phyloP scores from a whole-genome alignment of 1,140 invertebrate species.

The Daktulosphaira vitifoliae region DNA sequence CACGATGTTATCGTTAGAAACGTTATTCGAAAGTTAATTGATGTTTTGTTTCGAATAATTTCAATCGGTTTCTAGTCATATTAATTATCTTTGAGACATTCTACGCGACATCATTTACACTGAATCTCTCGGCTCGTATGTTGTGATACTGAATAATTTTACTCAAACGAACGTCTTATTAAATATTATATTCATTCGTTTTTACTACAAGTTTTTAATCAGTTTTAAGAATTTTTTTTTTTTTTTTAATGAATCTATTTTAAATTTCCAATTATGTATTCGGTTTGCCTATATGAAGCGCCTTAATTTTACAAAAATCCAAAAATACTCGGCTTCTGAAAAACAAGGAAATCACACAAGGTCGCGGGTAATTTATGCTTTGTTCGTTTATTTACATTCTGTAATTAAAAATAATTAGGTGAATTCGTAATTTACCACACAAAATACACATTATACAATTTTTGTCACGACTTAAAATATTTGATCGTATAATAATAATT shows the following conservation, averaged over 20 bases:
- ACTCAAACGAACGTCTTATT: neutral
- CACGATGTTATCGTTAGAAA: neutral
- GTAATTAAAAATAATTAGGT: too few relatives aligned
- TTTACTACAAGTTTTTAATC: neutral
- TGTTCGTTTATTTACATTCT: too few relatives aligned
- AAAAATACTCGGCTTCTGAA: neutral
- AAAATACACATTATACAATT: neutral
- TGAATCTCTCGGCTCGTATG: too few relatives aligned
- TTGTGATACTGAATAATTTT: too few relatives aligned
- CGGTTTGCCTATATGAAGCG: neutral
- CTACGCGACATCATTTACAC: too few relatives aligned
- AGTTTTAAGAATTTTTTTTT: too few relatives aligned
- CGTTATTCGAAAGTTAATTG: conserved; percentile 3
- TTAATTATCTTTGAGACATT: neutral
- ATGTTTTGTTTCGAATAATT: neutral
- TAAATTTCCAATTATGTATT: too few relatives aligned
- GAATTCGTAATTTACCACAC: too few relatives aligned
- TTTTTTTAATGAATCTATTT: too few relatives aligned
- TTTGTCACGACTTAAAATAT: too few relatives aligned
- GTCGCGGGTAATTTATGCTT: neutral
- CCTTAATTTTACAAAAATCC: neutral
- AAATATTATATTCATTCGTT: neutral
- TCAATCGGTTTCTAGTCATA: neutral
- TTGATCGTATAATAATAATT: too few relatives aligned
- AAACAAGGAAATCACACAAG: neutral